A percentile compares a stretch with the other conserved stretches of the same genome.
Evolutionary conservation across 1,140 invertebrate genomes (phyloP).

Genomic region (Philaenus spumarius): DNA sequence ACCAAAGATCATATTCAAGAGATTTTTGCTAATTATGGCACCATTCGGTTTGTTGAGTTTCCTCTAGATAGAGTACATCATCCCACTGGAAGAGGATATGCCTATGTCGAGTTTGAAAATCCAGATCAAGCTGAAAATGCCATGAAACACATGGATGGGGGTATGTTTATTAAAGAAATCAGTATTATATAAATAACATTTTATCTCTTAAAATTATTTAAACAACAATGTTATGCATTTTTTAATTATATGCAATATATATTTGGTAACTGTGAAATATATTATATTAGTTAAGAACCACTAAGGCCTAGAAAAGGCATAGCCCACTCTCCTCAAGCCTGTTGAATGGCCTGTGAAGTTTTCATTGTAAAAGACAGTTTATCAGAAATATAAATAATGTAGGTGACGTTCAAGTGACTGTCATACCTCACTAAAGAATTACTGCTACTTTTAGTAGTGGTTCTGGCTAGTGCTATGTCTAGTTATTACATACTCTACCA

Average conservation of each 20-base stretch:
- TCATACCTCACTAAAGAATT: too few relatives aligned
- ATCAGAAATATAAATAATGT: too few relatives aligned
- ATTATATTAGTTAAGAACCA: not conserved
- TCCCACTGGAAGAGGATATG: conserved; percentile 80
- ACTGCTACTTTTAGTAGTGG: too few relatives aligned
- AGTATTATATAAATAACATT: too few relatives aligned
- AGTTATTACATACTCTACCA: too few relatives aligned
- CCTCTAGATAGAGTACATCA: conserved; percentile 80
- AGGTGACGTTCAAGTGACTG: too few relatives aligned
- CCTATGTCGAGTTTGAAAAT: conserved; percentile 91
- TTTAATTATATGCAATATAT: not conserved
- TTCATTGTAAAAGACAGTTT: too few relatives aligned
- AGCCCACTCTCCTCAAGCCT: not conserved
- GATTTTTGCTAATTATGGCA: conserved; percentile 91
- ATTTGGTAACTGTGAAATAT: not conserved
- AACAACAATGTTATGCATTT: not conserved
- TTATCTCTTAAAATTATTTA: conserved; percentile 25
- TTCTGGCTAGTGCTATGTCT: too few relatives aligned
- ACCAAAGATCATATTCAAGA: conserved; percentile 89
- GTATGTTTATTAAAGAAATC: conserved; percentile 37
- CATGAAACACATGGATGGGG: conserved; percentile 99
- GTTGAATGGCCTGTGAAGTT: not conserved
- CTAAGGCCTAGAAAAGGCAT: not conserved
- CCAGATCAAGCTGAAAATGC: conserved; percentile 96
- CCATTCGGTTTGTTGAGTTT: conserved; percentile 85